These are phyloP conservation scores for Prunella strophiata DNA, from an alignment of 2,797 vertebrate species.

Conservation along the genomic window DNA sequence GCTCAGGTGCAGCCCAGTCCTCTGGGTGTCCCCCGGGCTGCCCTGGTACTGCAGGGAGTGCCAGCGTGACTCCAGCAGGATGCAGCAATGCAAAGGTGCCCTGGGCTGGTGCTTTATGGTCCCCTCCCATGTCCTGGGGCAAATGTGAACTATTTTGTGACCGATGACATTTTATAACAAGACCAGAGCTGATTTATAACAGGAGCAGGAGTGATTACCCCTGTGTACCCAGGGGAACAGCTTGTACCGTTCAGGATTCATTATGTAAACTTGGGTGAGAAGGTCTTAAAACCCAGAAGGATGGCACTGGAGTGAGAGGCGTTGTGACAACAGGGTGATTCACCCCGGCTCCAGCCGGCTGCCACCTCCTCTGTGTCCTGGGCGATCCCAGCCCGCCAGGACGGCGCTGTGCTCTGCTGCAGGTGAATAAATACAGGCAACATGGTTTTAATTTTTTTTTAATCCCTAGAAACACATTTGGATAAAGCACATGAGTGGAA, in stretches of 20 bases:
- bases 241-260: not conserved
- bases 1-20: not conserved
- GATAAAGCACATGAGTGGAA: rapidly evolving
- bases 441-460: not conserved
- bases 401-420: rapidly evolving
- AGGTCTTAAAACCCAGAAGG: conserved; percentile 40
- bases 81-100: not conserved
- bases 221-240: not conserved
- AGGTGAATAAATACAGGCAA: not conserved
- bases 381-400: not conserved
- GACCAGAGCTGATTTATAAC: not conserved
- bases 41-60: not conserved
- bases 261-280: conserved; percentile 55
- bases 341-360: not conserved
- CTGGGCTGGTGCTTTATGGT: not conserved
- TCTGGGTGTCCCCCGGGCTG: not conserved
- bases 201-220: not conserved
- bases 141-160: conserved; percentile 44
- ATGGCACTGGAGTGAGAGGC: not conserved
- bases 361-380: not conserved
- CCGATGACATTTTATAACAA: not conserved
- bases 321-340: conserved; percentile 36
- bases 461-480: not conserved
- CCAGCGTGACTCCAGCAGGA: rapidly evolving
- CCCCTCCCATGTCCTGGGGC: not conserved